These are phyloP conservation scores for Lycocerus yunnanus DNA, from an alignment of 2,888 invertebrate species.

Conservation along the genomic window DNA sequence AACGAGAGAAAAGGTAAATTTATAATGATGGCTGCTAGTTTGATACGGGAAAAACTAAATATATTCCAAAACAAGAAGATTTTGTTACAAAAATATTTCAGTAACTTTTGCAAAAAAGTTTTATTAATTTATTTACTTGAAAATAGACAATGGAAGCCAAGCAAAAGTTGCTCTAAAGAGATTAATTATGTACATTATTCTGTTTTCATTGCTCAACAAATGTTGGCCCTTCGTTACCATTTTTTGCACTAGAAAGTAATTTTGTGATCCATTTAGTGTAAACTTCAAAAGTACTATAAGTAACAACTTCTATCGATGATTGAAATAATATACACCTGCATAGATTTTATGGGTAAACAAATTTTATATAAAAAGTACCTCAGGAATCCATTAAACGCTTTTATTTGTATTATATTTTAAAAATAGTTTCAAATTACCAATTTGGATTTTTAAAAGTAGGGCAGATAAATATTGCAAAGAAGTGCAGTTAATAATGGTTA, in stretches of 20 bases:
- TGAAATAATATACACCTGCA: background rate
- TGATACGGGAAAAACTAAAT: too few relatives aligned
- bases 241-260: background rate
- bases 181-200: background rate
- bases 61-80: too few relatives aligned
- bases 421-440: background rate
- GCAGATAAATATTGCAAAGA: background rate
- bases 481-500: background rate
- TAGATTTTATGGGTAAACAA: background rate
- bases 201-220: too few relatives aligned
- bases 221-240: too few relatives aligned
- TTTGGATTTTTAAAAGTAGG: constrained; percentile 5
- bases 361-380: background rate
- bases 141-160: background rate
- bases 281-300: background rate
- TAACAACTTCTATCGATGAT: background rate
- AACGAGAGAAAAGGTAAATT: background rate
- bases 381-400: background rate
- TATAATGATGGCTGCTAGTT: background rate
- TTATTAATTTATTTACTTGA: too few relatives aligned
- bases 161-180: background rate
- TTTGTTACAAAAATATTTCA: too few relatives aligned
- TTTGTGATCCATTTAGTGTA: background rate
- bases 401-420: background rate
- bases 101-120: background rate